A percentile compares a stretch with the other conserved stretches of the same genome.
Evolutionary conservation across 1,140 invertebrate genomes (phyloP).

Genomic region (Babylonia areolata): DNA sequence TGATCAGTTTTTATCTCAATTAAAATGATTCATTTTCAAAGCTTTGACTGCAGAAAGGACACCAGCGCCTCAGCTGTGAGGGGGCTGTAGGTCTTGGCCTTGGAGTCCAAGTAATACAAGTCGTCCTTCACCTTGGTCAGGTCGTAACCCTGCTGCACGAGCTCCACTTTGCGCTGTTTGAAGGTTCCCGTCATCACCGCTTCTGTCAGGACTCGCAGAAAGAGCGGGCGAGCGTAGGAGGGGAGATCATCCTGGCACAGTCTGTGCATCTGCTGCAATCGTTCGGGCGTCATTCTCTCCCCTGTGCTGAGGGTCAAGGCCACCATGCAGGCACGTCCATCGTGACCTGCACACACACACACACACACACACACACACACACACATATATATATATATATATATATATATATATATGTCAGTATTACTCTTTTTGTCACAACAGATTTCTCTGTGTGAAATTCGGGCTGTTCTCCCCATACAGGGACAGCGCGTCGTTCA

Average conservation of each 20-base stretch:
- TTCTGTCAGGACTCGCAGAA: slow-evolving; percentile 82
- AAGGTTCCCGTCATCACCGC: slow-evolving; percentile 63
- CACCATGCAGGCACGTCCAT: slow-evolving; percentile 96
- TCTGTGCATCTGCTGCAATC: slow-evolving; percentile 58
- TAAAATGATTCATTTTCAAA: neutral
- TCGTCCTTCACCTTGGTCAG: slow-evolving; percentile 86
- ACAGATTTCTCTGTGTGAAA: too few species aligned
- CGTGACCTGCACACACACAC: slow-evolving; percentile 78
- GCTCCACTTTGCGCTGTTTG: slow-evolving; percentile 68
- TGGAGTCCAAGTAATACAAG: slow-evolving; percentile 83
- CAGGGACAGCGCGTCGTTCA: too few species aligned
- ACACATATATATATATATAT: too few species aligned
- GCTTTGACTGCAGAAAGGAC: slow-evolving; percentile 37
- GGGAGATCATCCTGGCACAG: slow-evolving; percentile 80
- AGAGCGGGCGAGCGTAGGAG: slow-evolving; percentile 90
- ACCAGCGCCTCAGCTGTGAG: slow-evolving; percentile 80
- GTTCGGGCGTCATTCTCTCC: slow-evolving; percentile 37
- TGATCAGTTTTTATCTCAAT: neutral
- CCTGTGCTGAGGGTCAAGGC: slow-evolving; percentile 81
- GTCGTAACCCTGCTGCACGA: slow-evolving; percentile 93
- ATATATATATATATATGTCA: too few species aligned
- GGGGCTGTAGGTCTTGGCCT: slow-evolving; percentile 79
- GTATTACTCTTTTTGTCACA: too few species aligned
- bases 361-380: too few species aligned
- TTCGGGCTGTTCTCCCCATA: too few species aligned